Evolutionary conservation across 2,797 vertebrate genomes (phyloP), one percentile per base, ranked within the genome.

Genomic region (Parotocinclus haroldoi): DNA sequence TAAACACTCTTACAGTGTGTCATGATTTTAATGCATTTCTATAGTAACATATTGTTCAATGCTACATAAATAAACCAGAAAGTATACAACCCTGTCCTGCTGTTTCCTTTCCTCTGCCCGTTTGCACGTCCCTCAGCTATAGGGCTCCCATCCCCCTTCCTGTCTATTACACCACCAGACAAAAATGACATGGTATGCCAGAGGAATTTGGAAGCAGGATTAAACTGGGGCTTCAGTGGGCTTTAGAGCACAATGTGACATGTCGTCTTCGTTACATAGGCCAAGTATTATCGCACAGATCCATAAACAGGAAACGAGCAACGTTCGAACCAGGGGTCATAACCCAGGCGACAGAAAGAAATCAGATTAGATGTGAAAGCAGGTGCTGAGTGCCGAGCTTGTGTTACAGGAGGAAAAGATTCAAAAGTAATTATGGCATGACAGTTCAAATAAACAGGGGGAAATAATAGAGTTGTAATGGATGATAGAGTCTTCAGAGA

Each of bases 211-310:
- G 14, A 68, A 50, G 59, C 16, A 19, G 66, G 48, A 69, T 75
- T 73, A 65, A 49, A 58, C 17, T 39, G 37, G 48, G 49, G 60
- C 58, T 74, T 69, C 66, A 71, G 51, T 63, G 50, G 63, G 56
- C 39, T 71, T 55, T 46, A 50, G 39, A 58, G 74, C 37, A 74
- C 63, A 67, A 37, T 67, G 57, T 46, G 18, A 37, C 51, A 76
- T 68, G 63, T 53, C 17, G n/a, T 68, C 58, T 78, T 72, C 54
- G 75, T 72, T 63, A 66, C 58, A 42, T 58, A 45, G 44, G 60
- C 57, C 19, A 52, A 51, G 60, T 76, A 83, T 81, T 79, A 82
- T 64, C 14, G 48, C 71, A 71, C 57, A 55, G 27, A 71, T 40
- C 66, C 39, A 75, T 40, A 73, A 46, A 70, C 50, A 74, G 52